Base-by-base conservation (phyloP, 2,113 vertebrate species). In the Bubalus kerabau region DNA sequence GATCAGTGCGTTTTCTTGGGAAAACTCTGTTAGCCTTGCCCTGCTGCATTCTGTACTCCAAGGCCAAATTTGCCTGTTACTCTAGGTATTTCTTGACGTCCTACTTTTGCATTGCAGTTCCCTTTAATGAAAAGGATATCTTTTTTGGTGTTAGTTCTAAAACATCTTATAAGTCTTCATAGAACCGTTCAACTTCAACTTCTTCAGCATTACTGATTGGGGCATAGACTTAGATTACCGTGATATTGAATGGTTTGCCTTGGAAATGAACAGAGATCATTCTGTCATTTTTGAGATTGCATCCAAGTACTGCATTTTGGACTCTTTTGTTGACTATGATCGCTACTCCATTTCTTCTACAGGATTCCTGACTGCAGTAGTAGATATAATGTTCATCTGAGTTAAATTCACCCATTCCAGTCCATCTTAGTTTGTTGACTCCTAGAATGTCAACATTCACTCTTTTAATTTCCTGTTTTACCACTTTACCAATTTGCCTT, bases 131-230 rank as follows among this genome's bases (percentile, higher is more conserved):
- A n/a, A n/a, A 17, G 30, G 30, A 64, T 30, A 64, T 62, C 1
- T 62, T 32, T 62, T 62, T 30, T 7, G 14, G 14, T 64, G 15
- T 64, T 64, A n/a, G 62, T 64, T 64, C 30, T n/a, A 32, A 32
- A 64, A 32, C 15, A 30, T 32, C 62, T 64, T 64, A 8, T 16
- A 17, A 17, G 15, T 64, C 30, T 64, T 64, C 30, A 64, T 8
- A 64, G 14, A 64, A 32, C 62, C 1, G 0, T 64, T 16, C 30
- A 32, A 64, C 15, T 64, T 64, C 60, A 64, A 7, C 60, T 32
- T 1, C 6, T 62, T 62, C 60, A 62, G 14, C 0, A 0, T 16
- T 62, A 62, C 28, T 32, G 13, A 6, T 32, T 32, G 14, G 28
- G 14, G 6, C 6, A 32, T 16, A 62, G 60, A 16, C 60, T 62